Base-by-base conservation (phyloP, 2,888 invertebrate genomes). In the Lacanobia oleracea region DNA sequence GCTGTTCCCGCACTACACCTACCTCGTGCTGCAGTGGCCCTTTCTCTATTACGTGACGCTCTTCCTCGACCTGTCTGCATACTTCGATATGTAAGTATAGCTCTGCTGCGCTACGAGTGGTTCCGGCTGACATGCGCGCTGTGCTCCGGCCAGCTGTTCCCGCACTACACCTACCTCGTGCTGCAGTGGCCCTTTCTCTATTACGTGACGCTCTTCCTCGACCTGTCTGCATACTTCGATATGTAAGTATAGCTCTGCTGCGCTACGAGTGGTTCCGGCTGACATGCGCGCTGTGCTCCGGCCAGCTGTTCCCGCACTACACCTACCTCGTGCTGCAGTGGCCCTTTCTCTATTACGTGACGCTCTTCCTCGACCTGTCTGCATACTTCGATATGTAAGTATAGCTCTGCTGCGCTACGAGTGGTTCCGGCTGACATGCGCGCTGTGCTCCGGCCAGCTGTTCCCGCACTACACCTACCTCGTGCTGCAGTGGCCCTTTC, bases 331-430 rank as follows among this genome's bases (percentile, higher is more conserved):
- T 83, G 75, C 86, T 92, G 69, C 92, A 94, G 85, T 92, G 88
- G 86, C 88, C 88, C 0, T 72, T 72, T 21, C 86, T 94, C 3
- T 87, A 87, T 68, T 86, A 86, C 59, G 1, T 91, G 18, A 9
- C 88, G 0, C 1, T 76, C 0, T 50, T 92, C n/a, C 87, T 94
- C 1, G 94, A 94, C 59, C 5, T 89, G 0, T 67, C 90, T 1
- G 94, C 94, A 0, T 90, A 90, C 57, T 89, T 89, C 33, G 94
- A 94, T 68, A 89, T 94, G 94, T 94, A 51, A 84, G 91, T 50
- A 51, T 51, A 21, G 12, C 51, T 48, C 77, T 94, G 51, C 76
- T 86, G 7, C 88, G 88, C 3, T 91, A 91, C 85, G 94, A 94
- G 85, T 91, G 93, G 89, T 79, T 91, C 71, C 93, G 94, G 1